These are phyloP conservation scores for Tetranychus urticae DNA, from an alignment of 1,140 invertebrate species.

Conservation along the genomic window DNA sequence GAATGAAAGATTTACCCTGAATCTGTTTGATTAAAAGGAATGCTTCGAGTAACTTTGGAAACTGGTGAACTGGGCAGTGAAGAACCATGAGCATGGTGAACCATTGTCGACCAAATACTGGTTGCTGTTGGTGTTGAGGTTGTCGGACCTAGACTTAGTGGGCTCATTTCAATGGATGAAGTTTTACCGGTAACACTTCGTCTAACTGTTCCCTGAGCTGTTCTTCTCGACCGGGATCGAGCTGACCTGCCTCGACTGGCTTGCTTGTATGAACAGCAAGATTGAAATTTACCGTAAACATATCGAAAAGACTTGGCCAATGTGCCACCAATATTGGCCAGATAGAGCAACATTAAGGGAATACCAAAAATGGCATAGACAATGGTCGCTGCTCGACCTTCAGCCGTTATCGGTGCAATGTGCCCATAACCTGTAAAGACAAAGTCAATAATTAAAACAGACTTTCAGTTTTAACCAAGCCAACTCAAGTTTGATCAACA, in stretches of 20 bases:
- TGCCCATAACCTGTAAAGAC: conserved; percentile 41
- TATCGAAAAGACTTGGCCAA: conserved; percentile 22
- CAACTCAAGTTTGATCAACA: no score
- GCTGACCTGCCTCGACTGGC: neutral
- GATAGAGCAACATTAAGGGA: conserved; percentile 39
- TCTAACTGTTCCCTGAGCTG: neutral
- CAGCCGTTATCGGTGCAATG: conserved; percentile 43
- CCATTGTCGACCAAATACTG: neutral
- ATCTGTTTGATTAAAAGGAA: neutral
- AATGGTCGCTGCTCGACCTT: conserved; percentile 58
- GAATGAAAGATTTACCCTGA: neutral
- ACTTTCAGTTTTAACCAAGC: no score
- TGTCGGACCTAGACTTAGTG: no score
- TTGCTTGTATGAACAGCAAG: neutral
- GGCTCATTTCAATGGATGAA: neutral
- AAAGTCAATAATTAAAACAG: neutral
- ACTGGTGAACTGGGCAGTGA: neutral
- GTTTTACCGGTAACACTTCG: neutral
- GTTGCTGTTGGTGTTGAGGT: no score
- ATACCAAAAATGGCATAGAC: conserved; percentile 59
- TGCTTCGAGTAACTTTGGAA: neutral
- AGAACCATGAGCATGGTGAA: neutral
- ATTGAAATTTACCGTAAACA: conserved; percentile 17
- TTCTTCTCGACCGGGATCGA: neutral
- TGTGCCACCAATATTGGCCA: conserved; percentile 24